Evolutionary conservation across 2,888 invertebrate species (phyloP), one percentile per base, ranked within the genome.

Genomic region (Seira sanloemensis): DNA sequence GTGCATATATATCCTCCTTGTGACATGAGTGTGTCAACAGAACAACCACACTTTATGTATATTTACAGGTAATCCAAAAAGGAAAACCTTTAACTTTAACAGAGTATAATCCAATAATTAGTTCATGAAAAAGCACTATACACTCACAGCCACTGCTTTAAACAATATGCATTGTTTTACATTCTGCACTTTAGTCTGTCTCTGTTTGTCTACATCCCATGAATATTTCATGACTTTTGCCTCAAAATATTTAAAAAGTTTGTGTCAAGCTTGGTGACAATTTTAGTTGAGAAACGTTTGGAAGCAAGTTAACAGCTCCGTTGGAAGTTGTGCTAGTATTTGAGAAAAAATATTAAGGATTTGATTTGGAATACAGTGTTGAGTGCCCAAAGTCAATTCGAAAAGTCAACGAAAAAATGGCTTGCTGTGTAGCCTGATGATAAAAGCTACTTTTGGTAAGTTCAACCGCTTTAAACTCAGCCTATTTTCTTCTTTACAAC

Each of bases 141-240:
- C 16, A 27, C 21, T 68, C 58, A 50, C 46, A 2, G 37, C n/a
- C 65, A 4, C 46, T 58, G 9, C 24, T 9, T n/a, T 24, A 16
- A 37, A 62, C 24, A 75, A 75, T 69, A 62, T 68, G 72, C 71
- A 65, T 78, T 50, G 50, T 50, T 50, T 50, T 50, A 37, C 37
- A 25, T 25, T 12, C 54, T 73, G 5, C 18, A 37, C 46, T 46
- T 0, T 27, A 12, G 62, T 71, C 50, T 50, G 50, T 50, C 50
- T 50, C 50, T 50, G 50, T 50, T 50, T 50, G 50, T 50, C 50
- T 65, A 71, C 62, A 25, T 18, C 66, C n/a, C 68, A 80, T 80
- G 80, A 80, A 69, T 80, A 80, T 75, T 80, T 69, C 80, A 80
- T 80, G 72, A 73, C 67, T 19, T 62, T 67, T 68, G 46, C 27